phyloP scores from a whole-genome alignment of 2,888 invertebrate genomes.

The Dicyrtoma fusca region DNA sequence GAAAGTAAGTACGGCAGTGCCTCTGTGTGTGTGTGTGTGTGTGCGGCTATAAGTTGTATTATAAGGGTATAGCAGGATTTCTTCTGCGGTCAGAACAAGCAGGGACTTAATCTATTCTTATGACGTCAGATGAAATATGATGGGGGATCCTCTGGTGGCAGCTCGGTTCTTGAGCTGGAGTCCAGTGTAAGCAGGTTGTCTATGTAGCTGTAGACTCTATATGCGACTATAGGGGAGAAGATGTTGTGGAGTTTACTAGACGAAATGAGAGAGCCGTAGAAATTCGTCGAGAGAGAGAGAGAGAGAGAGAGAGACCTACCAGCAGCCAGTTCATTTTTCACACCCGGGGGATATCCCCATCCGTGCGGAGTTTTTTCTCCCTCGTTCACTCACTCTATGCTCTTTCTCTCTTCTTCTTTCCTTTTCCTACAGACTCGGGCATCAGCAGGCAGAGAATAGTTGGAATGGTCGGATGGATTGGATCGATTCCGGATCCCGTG shows the following conservation, averaged over 20 bases:
- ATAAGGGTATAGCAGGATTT: conserved; percentile 14
- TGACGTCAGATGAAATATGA: conserved; percentile 41
- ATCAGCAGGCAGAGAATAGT: conserved; percentile 31
- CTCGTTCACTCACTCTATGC: conserved; percentile 26
- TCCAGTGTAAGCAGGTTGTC: conserved; percentile 20
- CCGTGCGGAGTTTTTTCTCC: conserved; percentile 37
- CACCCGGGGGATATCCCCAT: conserved; percentile 40
- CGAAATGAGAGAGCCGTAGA: background rate
- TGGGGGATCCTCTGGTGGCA: conserved; percentile 37
- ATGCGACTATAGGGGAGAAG: background rate
- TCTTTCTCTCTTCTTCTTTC: conserved; percentile 21
- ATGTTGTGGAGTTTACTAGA: conserved; percentile 6
- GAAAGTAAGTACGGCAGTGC: background rate
- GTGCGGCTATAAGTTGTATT: conserved; percentile 3
- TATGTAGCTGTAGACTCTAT: background rate
- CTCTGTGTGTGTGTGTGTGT: background rate
- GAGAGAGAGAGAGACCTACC: conserved; percentile 29
- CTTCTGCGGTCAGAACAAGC: conserved; percentile 39
- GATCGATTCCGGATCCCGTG: conserved; percentile 46
- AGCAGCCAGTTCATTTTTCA: conserved; percentile 44
- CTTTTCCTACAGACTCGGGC: conserved; percentile 28
- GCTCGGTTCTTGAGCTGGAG: conserved; percentile 25
- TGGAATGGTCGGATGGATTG: conserved; percentile 39
- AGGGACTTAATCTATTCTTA: conserved; percentile 42
- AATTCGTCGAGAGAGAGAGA: background rate